Evolutionary conservation across 2,113 vertebrate genomes (phyloP).

Genomic region (Gymnobelideus leadbeateri): DNA sequence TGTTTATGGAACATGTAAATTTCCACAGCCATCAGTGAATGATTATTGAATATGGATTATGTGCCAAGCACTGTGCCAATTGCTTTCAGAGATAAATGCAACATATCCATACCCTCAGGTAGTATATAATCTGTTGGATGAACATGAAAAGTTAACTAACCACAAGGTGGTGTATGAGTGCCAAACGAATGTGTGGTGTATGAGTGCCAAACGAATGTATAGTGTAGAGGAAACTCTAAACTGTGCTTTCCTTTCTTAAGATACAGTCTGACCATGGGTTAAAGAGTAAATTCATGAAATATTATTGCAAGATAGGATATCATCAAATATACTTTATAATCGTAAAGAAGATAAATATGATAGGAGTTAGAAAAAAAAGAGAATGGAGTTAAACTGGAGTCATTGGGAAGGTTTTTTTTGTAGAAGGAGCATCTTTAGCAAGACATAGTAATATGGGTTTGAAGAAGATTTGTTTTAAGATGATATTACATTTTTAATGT

Average conservation of each 20-base stretch:
- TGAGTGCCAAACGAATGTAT: not conserved
- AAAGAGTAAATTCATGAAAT: not conserved
- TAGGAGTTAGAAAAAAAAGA: not conserved
- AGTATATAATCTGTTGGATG: not conserved
- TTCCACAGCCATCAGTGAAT: not conserved
- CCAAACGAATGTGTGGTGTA: not conserved
- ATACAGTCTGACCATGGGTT: not conserved
- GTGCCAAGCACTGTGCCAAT: not conserved
- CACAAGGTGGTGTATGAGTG: not conserved
- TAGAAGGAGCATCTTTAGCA: constrained; percentile 1
- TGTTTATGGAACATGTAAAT: not conserved
- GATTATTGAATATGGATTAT: not conserved
- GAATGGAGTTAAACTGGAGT: not conserved
- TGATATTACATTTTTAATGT: not conserved
- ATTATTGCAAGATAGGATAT: not conserved
- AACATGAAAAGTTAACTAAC: not conserved
- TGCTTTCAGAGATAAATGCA: not conserved
- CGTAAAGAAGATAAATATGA: not conserved
- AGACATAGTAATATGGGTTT: not conserved
- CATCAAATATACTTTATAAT: not conserved
- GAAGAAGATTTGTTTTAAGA: not conserved
- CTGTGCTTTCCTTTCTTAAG: not conserved
- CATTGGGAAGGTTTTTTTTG: not conserved
- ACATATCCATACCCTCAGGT: not conserved
- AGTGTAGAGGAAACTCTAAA: not conserved